Evolutionary conservation across 2,888 invertebrate species (phyloP).

Genomic region (Smittia aterrima): DNA sequence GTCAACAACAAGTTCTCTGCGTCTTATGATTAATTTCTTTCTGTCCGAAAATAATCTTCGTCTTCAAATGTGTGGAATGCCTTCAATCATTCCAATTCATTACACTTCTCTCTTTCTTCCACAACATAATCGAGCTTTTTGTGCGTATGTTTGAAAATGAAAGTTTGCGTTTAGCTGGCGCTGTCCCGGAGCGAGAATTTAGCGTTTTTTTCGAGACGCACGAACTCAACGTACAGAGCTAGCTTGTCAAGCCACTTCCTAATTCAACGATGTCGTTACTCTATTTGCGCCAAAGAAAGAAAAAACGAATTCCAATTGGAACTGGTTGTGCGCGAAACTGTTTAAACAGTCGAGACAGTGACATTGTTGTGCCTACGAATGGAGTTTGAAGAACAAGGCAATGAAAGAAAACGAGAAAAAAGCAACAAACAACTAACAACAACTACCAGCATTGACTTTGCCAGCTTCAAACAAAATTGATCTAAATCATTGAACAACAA

Average conservation of each 20-base stretch:
- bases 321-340: conserved; percentile 4
- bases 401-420: conserved; percentile 9
- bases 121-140: not conserved
- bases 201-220: not conserved
- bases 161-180: not conserved
- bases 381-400: not conserved
- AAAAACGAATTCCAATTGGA: not conserved
- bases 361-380: conserved; percentile 14
- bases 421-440: conserved; percentile 18
- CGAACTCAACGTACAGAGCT: not conserved
- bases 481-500: conserved; percentile 10
- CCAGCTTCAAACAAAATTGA: conserved; percentile 10
- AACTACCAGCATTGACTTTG: conserved; percentile 23
- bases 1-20: not conserved
- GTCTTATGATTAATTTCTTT: not conserved
- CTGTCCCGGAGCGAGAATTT: not conserved
- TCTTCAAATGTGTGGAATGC: no score
- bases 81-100: not conserved
- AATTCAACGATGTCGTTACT: not conserved
- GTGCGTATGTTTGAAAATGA: not conserved
- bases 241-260: not conserved
- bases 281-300: not conserved
- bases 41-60: not conserved
- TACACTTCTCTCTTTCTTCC: no score
- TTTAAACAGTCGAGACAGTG: not conserved